phyloP scores from a whole-genome alignment of 2,113 vertebrate genomes.

The Pavo muticus region DNA sequence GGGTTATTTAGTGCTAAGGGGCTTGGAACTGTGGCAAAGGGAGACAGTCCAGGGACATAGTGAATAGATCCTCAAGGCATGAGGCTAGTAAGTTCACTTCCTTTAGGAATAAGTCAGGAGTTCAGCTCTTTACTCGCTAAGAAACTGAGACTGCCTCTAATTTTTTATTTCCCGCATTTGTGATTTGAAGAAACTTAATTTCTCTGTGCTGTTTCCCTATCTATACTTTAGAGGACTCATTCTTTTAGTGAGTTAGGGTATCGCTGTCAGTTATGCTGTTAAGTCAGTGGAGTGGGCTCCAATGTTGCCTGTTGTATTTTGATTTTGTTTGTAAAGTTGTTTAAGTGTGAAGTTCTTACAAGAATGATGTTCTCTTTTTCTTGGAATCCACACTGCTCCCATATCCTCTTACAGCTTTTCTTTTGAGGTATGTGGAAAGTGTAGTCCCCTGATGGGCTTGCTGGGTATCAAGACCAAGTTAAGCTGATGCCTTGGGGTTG shows the following conservation, averaged over 20 bases:
- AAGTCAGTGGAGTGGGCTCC: background rate
- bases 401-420: background rate
- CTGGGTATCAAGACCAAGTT: background rate
- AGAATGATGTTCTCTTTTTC: background rate
- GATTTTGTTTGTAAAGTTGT: background rate
- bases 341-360: background rate
- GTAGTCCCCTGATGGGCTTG: background rate
- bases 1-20: background rate
- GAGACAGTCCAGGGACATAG: background rate
- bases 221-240: background rate
- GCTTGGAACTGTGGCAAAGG: background rate
- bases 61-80: background rate
- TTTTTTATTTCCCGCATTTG: background rate
- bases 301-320: background rate
- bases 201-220: background rate
- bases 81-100: background rate
- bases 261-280: background rate
- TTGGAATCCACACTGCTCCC: background rate
- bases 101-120: background rate
- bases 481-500: background rate
- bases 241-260: background rate
- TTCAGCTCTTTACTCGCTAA: background rate
- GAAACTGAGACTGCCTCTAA: background rate
- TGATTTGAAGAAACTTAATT: background rate
- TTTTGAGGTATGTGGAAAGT: background rate